A percentile compares a stretch with the other conserved stretches of the same genome.
Evolutionary conservation across 2,888 invertebrate genomes (phyloP).

Genomic region (Stramonita haemastoma): DNA sequence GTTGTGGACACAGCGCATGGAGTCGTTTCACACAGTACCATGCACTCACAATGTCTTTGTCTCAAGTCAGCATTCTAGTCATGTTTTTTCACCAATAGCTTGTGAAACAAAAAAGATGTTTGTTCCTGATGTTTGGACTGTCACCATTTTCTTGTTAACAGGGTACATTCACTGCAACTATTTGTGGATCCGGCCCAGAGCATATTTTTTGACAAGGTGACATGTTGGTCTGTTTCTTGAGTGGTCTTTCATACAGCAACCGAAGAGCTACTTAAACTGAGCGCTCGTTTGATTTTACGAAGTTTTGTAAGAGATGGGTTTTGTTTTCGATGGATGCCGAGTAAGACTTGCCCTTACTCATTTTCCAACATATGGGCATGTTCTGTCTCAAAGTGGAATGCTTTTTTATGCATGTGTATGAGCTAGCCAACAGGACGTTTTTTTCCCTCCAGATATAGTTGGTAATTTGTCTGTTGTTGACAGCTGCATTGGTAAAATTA

Average conservation of each 20-base stretch:
- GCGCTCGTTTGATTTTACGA: not conserved
- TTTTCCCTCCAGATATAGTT: not conserved
- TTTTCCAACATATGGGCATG: not conserved
- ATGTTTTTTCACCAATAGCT: not conserved
- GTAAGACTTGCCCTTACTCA: not conserved
- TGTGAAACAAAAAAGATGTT: not conserved
- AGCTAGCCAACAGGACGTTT: not conserved
- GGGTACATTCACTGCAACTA: not conserved
- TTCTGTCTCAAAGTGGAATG: conserved; percentile 5
- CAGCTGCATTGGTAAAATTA: too few species aligned
- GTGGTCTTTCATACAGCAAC: not conserved
- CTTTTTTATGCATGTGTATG: not conserved
- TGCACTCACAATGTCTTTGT: conserved; percentile 3
- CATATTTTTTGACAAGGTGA: not conserved
- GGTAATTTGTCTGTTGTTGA: not conserved
- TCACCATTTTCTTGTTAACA: not conserved
- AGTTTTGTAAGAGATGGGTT: not conserved
- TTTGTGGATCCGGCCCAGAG: not conserved
- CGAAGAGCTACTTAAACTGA: too few species aligned
- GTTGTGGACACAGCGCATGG: conserved; percentile 24
- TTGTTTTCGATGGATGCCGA: not conserved
- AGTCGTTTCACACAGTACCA: not conserved
- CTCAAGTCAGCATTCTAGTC: conserved; percentile 25
- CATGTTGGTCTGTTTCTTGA: not conserved
- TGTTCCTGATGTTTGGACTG: conserved; percentile 4